phyloP scores from a whole-genome alignment of 2,888 invertebrate species.

The Tenthredo notha region DNA sequence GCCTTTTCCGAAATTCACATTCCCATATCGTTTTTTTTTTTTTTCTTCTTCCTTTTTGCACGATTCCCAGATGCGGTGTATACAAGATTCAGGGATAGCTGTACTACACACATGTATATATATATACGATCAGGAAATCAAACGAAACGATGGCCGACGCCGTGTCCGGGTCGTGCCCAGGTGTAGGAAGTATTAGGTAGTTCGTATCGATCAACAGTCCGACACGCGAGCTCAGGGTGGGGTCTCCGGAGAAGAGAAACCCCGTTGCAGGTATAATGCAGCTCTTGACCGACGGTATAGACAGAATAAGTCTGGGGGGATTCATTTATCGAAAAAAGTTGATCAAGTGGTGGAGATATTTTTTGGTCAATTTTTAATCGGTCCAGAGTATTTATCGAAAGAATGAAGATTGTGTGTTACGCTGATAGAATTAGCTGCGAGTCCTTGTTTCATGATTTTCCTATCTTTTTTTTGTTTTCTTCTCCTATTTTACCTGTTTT shows the following conservation, averaged over 20 bases:
- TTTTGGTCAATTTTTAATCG: background rate
- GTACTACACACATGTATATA: background rate
- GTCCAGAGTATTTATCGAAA: background rate
- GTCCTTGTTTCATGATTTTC: background rate
- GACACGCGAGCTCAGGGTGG: conserved; percentile 70
- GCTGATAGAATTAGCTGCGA: background rate
- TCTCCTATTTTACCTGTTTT: background rate
- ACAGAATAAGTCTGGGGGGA: background rate
- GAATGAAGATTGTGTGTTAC: background rate
- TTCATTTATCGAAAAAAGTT: background rate
- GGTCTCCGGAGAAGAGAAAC: conserved; percentile 62
- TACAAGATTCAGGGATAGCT: background rate
- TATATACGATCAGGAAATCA: conserved; percentile 21
- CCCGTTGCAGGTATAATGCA: conserved; percentile 33
- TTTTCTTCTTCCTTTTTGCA: background rate
- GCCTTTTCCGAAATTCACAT: background rate
- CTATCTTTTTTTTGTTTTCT: background rate
- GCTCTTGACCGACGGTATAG: conserved; percentile 12
- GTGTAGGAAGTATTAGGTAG: conserved; percentile 49
- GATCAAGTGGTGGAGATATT: background rate
- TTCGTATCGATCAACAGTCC: conserved; percentile 49
- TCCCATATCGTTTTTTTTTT: background rate
- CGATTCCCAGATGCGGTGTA: background rate
- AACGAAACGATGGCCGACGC: conserved; percentile 35
- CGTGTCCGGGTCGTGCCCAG: conserved; percentile 46